Conservation (phyloP, 2,113 vertebrate species). For the Anarhynchus alexandrinus region DNA sequence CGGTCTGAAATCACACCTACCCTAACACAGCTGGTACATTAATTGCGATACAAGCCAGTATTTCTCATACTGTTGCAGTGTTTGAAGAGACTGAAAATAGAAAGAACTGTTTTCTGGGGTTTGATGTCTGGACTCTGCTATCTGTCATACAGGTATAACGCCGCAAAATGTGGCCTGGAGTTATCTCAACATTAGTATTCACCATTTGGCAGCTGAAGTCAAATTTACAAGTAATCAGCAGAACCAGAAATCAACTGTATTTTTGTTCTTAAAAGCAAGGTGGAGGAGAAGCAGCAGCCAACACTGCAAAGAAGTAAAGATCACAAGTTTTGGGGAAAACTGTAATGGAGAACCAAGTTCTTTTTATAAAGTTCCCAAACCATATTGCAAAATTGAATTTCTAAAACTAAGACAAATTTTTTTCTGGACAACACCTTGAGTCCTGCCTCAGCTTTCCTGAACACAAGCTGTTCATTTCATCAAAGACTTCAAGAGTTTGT, state of each 20-base stretch:
- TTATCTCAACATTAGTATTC: not conserved
- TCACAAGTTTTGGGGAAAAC: not conserved
- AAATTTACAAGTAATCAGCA: conserved; percentile 9
- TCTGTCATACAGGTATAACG: not conserved
- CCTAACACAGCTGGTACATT: not conserved
- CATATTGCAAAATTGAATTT: not conserved
- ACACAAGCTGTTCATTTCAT: not conserved
- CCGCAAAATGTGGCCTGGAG: not conserved
- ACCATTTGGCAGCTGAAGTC: not conserved
- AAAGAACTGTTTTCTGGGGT: not conserved
- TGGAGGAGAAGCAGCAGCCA: not conserved
- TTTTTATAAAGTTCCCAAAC: not conserved
- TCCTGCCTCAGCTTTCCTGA: not conserved
- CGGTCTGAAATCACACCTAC: not conserved
- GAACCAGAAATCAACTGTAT: conserved; percentile 38
- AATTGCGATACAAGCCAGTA: not conserved
- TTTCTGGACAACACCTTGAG: not conserved
- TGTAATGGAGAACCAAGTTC: not conserved
- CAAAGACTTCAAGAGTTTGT: not conserved
- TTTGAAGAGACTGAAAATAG: not conserved
- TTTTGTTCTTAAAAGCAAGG: not conserved
- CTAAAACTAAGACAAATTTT: not conserved
- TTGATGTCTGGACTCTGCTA: not conserved
- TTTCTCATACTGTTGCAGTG: not conserved
- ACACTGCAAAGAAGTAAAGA: not conserved